These are phyloP conservation scores for Epirrita christyi DNA, from an alignment of 2,888 invertebrate genomes.

Conservation along the genomic window DNA sequence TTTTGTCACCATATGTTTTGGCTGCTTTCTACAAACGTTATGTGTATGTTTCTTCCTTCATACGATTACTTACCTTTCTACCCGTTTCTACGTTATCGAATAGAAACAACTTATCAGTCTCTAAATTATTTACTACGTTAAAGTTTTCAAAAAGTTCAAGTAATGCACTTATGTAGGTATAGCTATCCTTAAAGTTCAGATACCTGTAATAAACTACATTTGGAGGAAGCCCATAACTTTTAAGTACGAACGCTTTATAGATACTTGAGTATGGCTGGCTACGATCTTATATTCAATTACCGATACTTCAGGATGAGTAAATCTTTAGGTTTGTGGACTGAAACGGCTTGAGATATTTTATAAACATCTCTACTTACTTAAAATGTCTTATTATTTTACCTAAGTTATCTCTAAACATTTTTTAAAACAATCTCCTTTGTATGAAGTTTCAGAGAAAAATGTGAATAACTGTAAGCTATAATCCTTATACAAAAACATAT, in stretches of 20 bases:
- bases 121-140: background rate
- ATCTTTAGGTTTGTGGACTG: conserved; percentile 16
- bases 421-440: too few relatives aligned
- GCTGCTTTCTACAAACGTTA: background rate
- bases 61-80: background rate
- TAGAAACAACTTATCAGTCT: background rate
- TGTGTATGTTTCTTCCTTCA: too few relatives aligned
- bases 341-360: conserved; percentile 1
- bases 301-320: conserved; percentile 21
- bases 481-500: too few relatives aligned
- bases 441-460: too few relatives aligned
- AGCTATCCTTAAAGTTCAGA: conserved; percentile 22
- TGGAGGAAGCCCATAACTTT: conserved; percentile 42
- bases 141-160: conserved; percentile 19
- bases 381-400: too few relatives aligned
- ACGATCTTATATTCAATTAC: conserved; percentile 38
- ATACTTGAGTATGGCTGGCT: conserved; percentile 34
- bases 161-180: conserved; percentile 14
- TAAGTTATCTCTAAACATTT: too few relatives aligned
- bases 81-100: background rate
- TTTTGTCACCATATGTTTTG: too few relatives aligned
- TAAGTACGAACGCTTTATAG: conserved; percentile 44
- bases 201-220: conserved; percentile 43
- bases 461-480: too few relatives aligned
- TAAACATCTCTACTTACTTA: background rate